phyloP scores from a whole-genome alignment of 1,140 invertebrate species.

The Bombus ignitus region DNA sequence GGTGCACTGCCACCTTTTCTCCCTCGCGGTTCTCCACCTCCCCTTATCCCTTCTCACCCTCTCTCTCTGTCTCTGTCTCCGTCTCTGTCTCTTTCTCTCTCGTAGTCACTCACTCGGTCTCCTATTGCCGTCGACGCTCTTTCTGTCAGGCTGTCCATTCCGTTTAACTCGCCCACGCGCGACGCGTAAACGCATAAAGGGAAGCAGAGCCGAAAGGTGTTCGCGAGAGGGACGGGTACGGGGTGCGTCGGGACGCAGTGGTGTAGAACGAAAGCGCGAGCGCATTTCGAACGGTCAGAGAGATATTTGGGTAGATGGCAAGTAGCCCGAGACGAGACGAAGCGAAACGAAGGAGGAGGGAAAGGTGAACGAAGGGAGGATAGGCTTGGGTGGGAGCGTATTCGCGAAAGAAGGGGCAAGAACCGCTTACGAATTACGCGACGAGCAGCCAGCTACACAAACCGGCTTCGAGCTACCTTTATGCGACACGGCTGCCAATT shows the following conservation, averaged over 20 bases:
- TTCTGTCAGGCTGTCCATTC: constrained; percentile 50
- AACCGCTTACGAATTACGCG: constrained; percentile 82
- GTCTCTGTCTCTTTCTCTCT: background rate
- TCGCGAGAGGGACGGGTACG: constrained; percentile 7
- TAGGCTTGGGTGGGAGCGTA: constrained; percentile 18
- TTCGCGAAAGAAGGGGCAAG: constrained; percentile 65
- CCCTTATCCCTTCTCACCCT: background rate
- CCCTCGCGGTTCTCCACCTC: constrained; percentile 13
- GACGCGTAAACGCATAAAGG: constrained; percentile 62
- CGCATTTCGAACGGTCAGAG: background rate
- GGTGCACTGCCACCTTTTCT: background rate
- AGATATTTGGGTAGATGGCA: constrained; percentile 9
- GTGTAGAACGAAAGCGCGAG: constrained; percentile 24
- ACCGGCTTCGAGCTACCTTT: constrained; percentile 79
- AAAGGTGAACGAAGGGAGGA: constrained; percentile 37
- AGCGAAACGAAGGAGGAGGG: constrained; percentile 27
- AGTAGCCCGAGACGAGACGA: background rate
- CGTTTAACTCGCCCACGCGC: constrained; percentile 72
- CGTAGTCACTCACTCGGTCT: background rate
- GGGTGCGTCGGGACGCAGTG: background rate
- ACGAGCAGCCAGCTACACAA: constrained; percentile 72
- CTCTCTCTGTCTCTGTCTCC: background rate
- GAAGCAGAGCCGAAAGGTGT: constrained; percentile 62
- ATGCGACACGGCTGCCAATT: constrained; percentile 82
- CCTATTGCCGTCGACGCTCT: constrained; percentile 7